phyloP scores from a whole-genome alignment of 2,797 vertebrate species.

The Chelonia mydas region DNA sequence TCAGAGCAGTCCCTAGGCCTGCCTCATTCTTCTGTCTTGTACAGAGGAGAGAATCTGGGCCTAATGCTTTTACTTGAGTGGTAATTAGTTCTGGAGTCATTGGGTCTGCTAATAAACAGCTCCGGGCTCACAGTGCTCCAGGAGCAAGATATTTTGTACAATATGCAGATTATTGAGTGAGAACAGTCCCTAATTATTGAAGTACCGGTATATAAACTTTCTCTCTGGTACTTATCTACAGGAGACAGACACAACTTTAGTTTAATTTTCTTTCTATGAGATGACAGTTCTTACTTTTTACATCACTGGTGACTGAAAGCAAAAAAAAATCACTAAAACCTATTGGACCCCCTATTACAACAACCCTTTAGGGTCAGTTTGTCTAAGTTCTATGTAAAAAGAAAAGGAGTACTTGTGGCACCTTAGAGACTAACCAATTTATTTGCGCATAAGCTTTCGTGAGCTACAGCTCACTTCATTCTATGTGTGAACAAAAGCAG shows the following conservation, averaged over 20 bases:
- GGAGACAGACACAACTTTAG: neutral
- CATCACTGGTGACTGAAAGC: neutral
- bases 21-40: neutral
- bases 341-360: neutral
- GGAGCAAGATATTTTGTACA: neutral
- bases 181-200: neutral
- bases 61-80: neutral
- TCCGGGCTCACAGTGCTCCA: neutral
- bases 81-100: neutral
- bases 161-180: neutral
- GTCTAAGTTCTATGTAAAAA: no score
- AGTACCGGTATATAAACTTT: neutral
- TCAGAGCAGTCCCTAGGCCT: no score
- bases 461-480: no score
- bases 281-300: neutral
- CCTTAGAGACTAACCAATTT: no score
- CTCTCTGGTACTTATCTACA: neutral
- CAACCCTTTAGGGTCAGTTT: no score
- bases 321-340: neutral
- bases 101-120: neutral
- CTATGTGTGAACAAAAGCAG: neutral
- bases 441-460: no score
- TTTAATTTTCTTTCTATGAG: neutral
- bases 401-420: no score
- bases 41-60: neutral